Conservation (phyloP, 2,888 invertebrate genomes). For the Dasysyrphus tricinctus region DNA sequence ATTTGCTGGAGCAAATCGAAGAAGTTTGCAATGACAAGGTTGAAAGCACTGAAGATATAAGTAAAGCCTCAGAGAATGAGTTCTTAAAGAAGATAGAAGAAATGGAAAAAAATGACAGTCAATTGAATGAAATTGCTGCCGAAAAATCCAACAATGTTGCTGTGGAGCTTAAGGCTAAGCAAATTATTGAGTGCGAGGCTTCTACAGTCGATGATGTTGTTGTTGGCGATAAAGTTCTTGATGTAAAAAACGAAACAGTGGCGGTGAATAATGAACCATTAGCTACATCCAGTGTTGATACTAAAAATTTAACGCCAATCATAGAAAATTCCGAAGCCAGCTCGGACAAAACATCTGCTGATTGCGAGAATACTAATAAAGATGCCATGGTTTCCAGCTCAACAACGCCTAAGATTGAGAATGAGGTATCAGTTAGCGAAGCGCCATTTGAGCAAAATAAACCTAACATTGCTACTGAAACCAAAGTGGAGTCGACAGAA, state of each 20-base stretch:
- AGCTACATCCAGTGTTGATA: constrained; percentile 38
- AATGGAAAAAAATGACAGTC: constrained; percentile 46
- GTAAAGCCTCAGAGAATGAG: constrained; percentile 71
- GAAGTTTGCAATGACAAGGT: constrained; percentile 73
- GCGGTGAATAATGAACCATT: constrained; percentile 1
- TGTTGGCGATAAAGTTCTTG: constrained; percentile 50
- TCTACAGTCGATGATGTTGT: constrained; percentile 50
- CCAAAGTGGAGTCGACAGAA: constrained; percentile 23
- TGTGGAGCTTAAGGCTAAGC: constrained; percentile 38
- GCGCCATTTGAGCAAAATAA: neutral
- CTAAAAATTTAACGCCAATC: neutral
- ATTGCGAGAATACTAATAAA: constrained; percentile 12
- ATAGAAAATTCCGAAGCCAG: neutral
- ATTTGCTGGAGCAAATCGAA: constrained; percentile 74
- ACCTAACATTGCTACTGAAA: neutral
- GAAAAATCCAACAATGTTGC: constrained; percentile 24
- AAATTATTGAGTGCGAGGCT: constrained; percentile 51
- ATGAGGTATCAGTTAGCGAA: neutral
- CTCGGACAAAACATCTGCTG: neutral
- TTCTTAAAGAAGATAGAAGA: constrained; percentile 75
- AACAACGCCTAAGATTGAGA: constrained; percentile 38
- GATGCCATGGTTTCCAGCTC: constrained; percentile 49
- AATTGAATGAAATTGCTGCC: neutral
- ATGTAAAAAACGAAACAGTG: constrained; percentile 21
- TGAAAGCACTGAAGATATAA: constrained; percentile 57